Conservation (phyloP, 2,113 vertebrate genomes). For the Tympanuchus pallidicinctus region DNA sequence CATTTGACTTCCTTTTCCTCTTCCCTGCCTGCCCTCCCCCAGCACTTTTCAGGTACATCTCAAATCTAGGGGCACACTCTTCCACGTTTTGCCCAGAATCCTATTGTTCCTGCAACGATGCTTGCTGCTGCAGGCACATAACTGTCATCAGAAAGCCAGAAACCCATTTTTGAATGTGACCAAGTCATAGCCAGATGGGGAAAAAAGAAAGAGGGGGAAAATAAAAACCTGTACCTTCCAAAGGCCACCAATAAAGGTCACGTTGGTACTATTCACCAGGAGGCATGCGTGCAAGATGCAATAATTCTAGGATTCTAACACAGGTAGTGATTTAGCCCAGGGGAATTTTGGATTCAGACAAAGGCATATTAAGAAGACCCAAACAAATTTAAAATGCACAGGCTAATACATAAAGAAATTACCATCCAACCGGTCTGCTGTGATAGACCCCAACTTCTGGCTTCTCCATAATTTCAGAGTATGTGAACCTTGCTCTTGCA, state of each 20-base stretch:
- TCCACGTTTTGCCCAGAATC: not conserved
- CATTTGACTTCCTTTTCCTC: not conserved
- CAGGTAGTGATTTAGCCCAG: not conserved
- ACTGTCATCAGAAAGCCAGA: not conserved
- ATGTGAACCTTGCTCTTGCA: not conserved
- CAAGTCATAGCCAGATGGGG: not conserved
- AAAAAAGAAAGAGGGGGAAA: not conserved
- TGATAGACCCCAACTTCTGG: not conserved
- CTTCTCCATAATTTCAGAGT: not conserved
- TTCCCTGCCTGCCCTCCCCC: not conserved
- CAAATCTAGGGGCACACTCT: not conserved
- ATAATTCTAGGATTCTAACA: not conserved
- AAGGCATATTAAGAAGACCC: not conserved
- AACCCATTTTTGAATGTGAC: not conserved
- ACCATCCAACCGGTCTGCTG: not conserved
- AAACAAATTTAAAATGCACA: not conserved
- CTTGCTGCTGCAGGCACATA: not conserved
- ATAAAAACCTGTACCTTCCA: not conserved
- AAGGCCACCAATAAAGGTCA: not conserved
- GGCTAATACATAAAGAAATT: not conserved
- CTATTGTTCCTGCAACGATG: too few relatives aligned
- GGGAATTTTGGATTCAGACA: not conserved
- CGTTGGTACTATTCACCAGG: not conserved
- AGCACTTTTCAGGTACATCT: not conserved
- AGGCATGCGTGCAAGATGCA: not conserved